A percentile compares a stretch with the other conserved stretches of the same genome.
Evolutionary conservation across 2,797 vertebrate genomes (phyloP).

Genomic region (Sebastes steindachneri): DNA sequence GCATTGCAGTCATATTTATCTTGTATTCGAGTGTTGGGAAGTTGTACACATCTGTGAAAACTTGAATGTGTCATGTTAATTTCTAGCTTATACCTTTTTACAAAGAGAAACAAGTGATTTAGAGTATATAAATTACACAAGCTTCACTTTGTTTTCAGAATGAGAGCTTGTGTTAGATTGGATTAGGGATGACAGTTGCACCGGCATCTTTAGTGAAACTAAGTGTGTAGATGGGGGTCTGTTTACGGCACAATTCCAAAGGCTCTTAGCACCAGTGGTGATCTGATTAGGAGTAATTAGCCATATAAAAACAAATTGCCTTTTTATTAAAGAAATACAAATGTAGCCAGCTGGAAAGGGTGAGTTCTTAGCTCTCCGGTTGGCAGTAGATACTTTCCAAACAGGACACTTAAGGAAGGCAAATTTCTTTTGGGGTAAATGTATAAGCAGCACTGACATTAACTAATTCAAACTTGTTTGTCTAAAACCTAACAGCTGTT

Average conservation of each 20-base stretch:
- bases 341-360: conserved; percentile 4
- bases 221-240: background rate
- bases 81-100: background rate
- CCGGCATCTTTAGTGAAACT: background rate
- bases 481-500: background rate
- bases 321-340: conserved; percentile 25
- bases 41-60: background rate
- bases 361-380: conserved; percentile 3
- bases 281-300: conserved; percentile 18
- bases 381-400: conserved; percentile 2
- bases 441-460: background rate
- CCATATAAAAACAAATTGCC: background rate
- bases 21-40: background rate
- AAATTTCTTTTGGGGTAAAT: background rate
- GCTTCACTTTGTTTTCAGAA: background rate
- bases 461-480: background rate
- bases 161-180: background rate
- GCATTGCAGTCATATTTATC: background rate
- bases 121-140: background rate
- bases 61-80: background rate
- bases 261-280: conserved; percentile 10
- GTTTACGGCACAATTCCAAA: background rate
- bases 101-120: background rate
- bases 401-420: background rate
- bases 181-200: conserved; percentile 11